Base-by-base conservation (phyloP, 2,888 invertebrate species). In the Belgica antarctica region DNA sequence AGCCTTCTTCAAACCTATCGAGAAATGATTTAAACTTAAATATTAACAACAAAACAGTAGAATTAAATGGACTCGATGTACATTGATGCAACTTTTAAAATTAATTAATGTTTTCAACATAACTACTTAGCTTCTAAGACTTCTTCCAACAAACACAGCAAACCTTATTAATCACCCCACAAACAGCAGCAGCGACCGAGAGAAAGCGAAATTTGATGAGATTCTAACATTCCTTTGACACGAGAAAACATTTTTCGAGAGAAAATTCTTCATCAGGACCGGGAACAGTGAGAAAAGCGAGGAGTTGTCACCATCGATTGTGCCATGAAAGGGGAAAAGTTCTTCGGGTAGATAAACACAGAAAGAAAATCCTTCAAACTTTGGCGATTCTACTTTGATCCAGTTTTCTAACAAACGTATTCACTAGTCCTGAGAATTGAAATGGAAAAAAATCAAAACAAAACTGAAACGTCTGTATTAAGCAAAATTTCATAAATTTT, bases 221-320 rank as follows among this genome's bases (percentile, higher is more conserved):
- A 22, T 61, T 62, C 62, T 62, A 62, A 62, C 62, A 62, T 62
- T 62, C 62, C 62, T 62, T 62, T 34, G 8, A 31, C 3, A 34
- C n/a, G 59, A n/a, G 15, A 19, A 25, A 3, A 47, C 17, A 17
- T 15, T 19, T 52, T 19, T 62, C n/a, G 27, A 10, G 10, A 25
- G 28, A 61, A 28, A 27, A 28, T 15, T 19, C 15, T 62, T 15
- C 57, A 15, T 57, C 57, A 57, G 57, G 57, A 57, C 57, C 15
- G 17, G 34, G 5, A n/a, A n/a, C n/a, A n/a, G n/a, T 31, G 34
- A 12, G 34, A 52, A 27, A n/a, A 8, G 17, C 27, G 1, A 12
- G 28, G 28, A 61, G 12, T 27, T 61, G 57, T 27, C 25, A 57
- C 28, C 24, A 59, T 34, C 12, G 34, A 62, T 62, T 62, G 62